Percentiles rank a stretch among this genome's conserved stretches.
These are phyloP conservation scores for Tetramorium bicarinatum DNA, from an alignment of 2,888 invertebrate species.

Conservation along the genomic window DNA sequence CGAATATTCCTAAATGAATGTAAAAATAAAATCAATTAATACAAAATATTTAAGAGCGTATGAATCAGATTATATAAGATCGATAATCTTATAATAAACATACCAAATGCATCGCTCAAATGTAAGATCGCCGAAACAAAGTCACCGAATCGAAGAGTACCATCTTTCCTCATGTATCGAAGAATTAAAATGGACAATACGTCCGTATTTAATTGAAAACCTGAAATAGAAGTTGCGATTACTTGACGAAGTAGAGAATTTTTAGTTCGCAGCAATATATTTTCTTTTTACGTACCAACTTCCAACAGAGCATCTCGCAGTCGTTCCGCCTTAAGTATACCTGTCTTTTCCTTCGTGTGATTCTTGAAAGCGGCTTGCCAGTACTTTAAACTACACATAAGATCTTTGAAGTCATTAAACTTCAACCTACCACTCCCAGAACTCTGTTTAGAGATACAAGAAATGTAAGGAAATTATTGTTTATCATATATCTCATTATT, in stretches of 20 bases:
- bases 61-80: neutral
- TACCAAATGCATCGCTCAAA: slow-evolving; percentile 95
- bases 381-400: slow-evolving; percentile 96
- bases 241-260: neutral
- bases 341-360: slow-evolving; percentile 96
- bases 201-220: slow-evolving; percentile 95
- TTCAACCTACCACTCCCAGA: slow-evolving; percentile 93
- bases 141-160: slow-evolving; percentile 96
- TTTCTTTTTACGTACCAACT: slow-evolving; percentile 88
- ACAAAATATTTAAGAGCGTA: neutral
- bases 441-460: slow-evolving; percentile 87
- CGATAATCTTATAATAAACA: slow-evolving; percentile 70
- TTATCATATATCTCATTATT: neutral
- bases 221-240: slow-evolving; percentile 80
- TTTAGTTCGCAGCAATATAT: neutral
- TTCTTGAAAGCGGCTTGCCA: slow-evolving; percentile 97
- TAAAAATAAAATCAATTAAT: slow-evolving; percentile 23
- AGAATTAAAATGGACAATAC: slow-evolving; percentile 94
- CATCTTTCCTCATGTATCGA: slow-evolving; percentile 97
- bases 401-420: slow-evolving; percentile 95
- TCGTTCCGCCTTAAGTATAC: slow-evolving; percentile 95
- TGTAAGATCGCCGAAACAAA: slow-evolving; percentile 96
- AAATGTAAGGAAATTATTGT: slow-evolving; percentile 62
- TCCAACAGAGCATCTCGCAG: slow-evolving; percentile 94
- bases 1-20: slow-evolving; percentile 89